Evolutionary conservation across 2,888 invertebrate genomes (phyloP), one percentile per base, ranked within the genome.

Genomic region (Cantharis lateralis): DNA sequence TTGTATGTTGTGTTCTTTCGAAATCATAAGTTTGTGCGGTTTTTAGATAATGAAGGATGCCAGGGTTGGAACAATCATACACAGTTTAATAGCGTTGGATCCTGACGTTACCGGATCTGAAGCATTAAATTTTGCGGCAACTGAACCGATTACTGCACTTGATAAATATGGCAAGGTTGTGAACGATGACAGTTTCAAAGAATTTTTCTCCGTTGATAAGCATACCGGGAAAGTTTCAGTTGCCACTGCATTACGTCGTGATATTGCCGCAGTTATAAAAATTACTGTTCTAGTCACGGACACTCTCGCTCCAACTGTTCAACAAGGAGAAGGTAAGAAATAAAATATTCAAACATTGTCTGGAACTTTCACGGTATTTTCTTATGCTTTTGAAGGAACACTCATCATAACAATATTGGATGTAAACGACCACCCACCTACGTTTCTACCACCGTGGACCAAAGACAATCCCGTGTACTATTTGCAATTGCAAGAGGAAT

Each of bases 221-320:
- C 89, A 89, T 79, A 91, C 89, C 80, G 92, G 93, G 5, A 90
- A 90, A 83, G 94, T 96, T 24, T 87, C 89, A 0, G 94, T 95
- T 0, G 90, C 91, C 0, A 91, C 90, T 81, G 86, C 87, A 0
- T 87, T 96, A 73, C 90, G 93, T 84, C 89, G 95, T 26, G 92
- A 93, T 79, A 85, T 92, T 0, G 95, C 95, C 0, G 93, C 95
- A 0, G 93, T 95, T 0, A 91, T 98, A 24, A 92, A 95, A 13
- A 91, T 96, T 71, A 94, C 95, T 0, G 93, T 96, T 0, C 88
- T 93, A 15, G 97, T 96, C 1, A 93, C 93, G 0, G 98, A 97
- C 85, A 93, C 93, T 0, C 94, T 95, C 0, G 96, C 97, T 0
- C 91, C 93, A 0, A 92, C 92, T 0, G 88, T 93, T 0, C 97